These are phyloP conservation scores for Brenthis ino DNA, from an alignment of 2,888 invertebrate species.

Conservation along the genomic window DNA sequence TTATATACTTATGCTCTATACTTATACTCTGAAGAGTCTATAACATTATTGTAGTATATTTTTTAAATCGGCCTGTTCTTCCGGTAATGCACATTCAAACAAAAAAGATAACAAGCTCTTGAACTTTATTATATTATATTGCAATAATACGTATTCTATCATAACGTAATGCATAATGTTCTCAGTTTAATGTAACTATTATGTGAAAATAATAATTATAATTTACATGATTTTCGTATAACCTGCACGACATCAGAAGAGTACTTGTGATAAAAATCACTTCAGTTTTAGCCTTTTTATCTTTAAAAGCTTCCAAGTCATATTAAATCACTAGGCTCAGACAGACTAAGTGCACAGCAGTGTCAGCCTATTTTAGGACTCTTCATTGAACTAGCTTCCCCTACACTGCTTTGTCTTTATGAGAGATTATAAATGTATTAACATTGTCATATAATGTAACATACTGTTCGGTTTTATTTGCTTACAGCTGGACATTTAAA, in stretches of 20 bases:
- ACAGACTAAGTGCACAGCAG: conserved; percentile 36
- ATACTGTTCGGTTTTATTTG: not conserved
- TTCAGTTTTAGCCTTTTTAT: conserved; percentile 30
- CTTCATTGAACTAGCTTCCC: conserved; percentile 31
- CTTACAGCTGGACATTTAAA: not conserved
- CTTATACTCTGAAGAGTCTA: no score
- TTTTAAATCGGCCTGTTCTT: no score
- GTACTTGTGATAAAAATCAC: conserved; percentile 8
- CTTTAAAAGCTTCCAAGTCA: conserved; percentile 33
- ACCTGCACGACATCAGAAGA: not conserved
- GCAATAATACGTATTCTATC: no score
- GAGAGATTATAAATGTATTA: conserved; percentile 19
- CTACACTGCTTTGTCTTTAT: conserved; percentile 24
- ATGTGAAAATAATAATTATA: not conserved
- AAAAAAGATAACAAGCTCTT: no score
- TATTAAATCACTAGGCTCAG: conserved; percentile 37
- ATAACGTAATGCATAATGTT: no score
- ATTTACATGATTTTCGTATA: not conserved
- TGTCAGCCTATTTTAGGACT: conserved; percentile 38
- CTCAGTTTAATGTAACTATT: no score
- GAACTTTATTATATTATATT: no score
- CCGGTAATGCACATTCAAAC: no score
- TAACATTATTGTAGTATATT: no score
- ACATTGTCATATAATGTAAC: conserved; percentile 1
- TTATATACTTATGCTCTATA: no score